Evolutionary conservation across 2,797 vertebrate species (phyloP).

Genomic region (Myotis pilosus): DNA sequence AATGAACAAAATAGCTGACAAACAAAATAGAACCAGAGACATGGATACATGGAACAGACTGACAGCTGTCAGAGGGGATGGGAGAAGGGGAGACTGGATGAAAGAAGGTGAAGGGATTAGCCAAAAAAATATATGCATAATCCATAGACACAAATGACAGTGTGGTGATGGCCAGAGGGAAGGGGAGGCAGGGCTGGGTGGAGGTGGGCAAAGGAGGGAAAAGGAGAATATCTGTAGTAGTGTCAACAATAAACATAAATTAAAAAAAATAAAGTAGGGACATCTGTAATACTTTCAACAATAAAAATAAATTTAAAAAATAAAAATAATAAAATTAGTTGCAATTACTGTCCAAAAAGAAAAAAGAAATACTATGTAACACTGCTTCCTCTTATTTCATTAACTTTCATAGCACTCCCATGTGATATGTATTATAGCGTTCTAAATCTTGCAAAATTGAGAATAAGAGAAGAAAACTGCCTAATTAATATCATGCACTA

Average conservation of each 20-base stretch:
- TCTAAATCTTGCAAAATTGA: not conserved
- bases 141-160: not conserved
- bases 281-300: not conserved
- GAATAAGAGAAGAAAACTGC: not conserved
- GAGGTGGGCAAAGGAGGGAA: not conserved
- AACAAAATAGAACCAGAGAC: not conserved
- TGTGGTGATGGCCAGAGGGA: not conserved
- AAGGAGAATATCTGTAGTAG: not conserved
- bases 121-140: not conserved
- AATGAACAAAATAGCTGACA: not conserved
- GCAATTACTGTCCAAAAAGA: not conserved
- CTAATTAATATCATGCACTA: not conserved
- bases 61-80: not conserved
- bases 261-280: not conserved
- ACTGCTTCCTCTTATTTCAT: not conserved
- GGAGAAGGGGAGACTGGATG: not conserved
- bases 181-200: not conserved
- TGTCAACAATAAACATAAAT: not conserved
- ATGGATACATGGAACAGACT: not conserved
- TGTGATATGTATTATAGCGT: not conserved
- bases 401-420: not conserved
- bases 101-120: not conserved
- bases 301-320: not conserved
- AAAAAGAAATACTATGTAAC: not conserved
- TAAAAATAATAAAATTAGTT: not conserved